Conservation (phyloP, 2,888 invertebrate species). For the Automeris io region DNA sequence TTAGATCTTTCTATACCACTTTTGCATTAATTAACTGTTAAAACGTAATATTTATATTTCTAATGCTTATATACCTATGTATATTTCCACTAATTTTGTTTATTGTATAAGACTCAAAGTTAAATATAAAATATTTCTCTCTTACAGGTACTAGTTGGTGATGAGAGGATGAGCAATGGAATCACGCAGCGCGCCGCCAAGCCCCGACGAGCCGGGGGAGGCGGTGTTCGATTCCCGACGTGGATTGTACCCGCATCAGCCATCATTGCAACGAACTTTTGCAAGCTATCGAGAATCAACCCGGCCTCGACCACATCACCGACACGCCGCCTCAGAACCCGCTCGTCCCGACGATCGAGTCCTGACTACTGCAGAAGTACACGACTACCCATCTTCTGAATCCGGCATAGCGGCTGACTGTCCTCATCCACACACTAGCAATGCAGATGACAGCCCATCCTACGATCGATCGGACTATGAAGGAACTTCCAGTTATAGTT, state of each 20-base stretch:
- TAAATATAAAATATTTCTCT: slow-evolving; percentile 16
- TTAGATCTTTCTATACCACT: too few species aligned
- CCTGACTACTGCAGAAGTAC: slow-evolving; percentile 67
- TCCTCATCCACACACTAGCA: slow-evolving; percentile 64
- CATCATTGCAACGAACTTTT: slow-evolving; percentile 65
- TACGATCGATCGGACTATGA: slow-evolving; percentile 69
- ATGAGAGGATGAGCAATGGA: slow-evolving; percentile 75
- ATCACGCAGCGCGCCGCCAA: slow-evolving; percentile 76
- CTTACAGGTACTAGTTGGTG: slow-evolving; percentile 56
- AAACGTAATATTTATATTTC: too few species aligned
- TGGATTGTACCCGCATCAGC: slow-evolving; percentile 80
- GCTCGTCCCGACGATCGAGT: slow-evolving; percentile 67
- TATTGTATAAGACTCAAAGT: too few species aligned
- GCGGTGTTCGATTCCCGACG: slow-evolving; percentile 86
- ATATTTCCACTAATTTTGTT: too few species aligned
- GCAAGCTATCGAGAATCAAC: slow-evolving; percentile 65
- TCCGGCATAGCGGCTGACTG: slow-evolving; percentile 74
- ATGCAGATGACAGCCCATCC: slow-evolving; percentile 65
- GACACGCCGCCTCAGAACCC: slow-evolving; percentile 66
- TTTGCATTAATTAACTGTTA: too few species aligned
- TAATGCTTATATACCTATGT: too few species aligned
- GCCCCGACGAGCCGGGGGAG: slow-evolving; percentile 75
- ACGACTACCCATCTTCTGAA: slow-evolving; percentile 73
- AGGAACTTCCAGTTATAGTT: slow-evolving; percentile 60
- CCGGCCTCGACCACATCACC: slow-evolving; percentile 59